Conservation (phyloP, 1,140 invertebrate species). For the Eupristina koningsbergeri region DNA sequence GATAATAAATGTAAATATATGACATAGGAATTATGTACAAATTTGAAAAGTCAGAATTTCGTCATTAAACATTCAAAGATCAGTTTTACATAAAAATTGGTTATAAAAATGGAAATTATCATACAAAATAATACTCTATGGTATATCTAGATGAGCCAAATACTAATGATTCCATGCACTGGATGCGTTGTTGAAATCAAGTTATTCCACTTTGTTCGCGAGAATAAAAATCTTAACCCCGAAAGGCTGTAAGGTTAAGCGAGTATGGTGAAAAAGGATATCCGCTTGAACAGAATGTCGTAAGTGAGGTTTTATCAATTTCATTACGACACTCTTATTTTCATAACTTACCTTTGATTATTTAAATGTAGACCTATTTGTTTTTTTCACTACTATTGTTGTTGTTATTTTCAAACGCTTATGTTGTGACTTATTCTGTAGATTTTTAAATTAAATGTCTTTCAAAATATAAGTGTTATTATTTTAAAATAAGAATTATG, state of each 20-base stretch:
- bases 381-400: no score
- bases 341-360: slow-evolving; percentile 15
- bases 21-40: neutral
- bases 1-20: neutral
- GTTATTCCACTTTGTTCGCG: slow-evolving; percentile 22
- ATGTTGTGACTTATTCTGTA: no score
- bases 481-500: no score
- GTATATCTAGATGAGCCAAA: slow-evolving; percentile 30
- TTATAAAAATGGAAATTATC: slow-evolving; percentile 31
- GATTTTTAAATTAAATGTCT: no score
- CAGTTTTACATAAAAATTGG: neutral
- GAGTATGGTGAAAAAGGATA: slow-evolving; percentile 8
- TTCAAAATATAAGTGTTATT: no score
- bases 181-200: slow-evolving; percentile 40
- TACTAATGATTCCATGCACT: slow-evolving; percentile 32
- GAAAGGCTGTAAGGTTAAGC: slow-evolving; percentile 26
- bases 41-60: slow-evolving; percentile 8
- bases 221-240: slow-evolving; percentile 48
- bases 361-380: no score
- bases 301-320: slow-evolving; percentile 27
- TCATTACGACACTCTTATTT: no score
- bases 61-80: slow-evolving; percentile 32
- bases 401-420: no score
- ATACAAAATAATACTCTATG: neutral
- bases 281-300: neutral